Evolutionary conservation across 2,113 vertebrate genomes (phyloP).

Genomic region (Dendropsophus ebraccatus): DNA sequence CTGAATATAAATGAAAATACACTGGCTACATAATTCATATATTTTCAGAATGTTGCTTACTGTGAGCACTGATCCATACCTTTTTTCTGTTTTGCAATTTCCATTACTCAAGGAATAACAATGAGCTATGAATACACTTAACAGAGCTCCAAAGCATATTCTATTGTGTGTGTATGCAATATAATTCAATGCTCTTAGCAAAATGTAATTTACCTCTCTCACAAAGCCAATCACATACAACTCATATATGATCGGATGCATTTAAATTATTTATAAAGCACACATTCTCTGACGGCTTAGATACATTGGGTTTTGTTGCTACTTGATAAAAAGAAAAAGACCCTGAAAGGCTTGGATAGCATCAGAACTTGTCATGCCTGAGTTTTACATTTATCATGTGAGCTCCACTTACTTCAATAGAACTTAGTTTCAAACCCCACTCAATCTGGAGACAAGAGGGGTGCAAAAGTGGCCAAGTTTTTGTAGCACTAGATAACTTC

Average conservation of each 20-base stretch:
- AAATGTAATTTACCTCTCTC: background rate
- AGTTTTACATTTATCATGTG: too few relatives aligned
- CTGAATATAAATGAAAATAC: background rate
- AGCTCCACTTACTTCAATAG: too few relatives aligned
- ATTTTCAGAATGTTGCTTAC: background rate
- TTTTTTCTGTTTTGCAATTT: background rate
- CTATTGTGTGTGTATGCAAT: background rate
- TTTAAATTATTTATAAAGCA: background rate
- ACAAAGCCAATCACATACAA: background rate
- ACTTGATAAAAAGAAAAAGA: background rate
- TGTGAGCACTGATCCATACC: background rate
- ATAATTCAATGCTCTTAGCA: conserved; percentile 9
- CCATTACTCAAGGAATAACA: conserved; percentile 27
- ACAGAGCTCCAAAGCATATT: background rate
- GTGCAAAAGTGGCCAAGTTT: too few relatives aligned
- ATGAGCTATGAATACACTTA: background rate
- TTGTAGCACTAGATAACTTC: too few relatives aligned
- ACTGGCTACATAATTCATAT: background rate
- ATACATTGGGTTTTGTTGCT: background rate
- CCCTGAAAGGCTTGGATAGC: background rate
- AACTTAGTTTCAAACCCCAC: too few relatives aligned
- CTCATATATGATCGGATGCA: background rate
- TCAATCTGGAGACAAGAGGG: too few relatives aligned
- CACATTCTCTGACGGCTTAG: background rate
- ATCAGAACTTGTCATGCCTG: background rate